Evolutionary conservation across 2,797 vertebrate genomes (phyloP).

Genomic region (Coregonus ussuriensis): DNA sequence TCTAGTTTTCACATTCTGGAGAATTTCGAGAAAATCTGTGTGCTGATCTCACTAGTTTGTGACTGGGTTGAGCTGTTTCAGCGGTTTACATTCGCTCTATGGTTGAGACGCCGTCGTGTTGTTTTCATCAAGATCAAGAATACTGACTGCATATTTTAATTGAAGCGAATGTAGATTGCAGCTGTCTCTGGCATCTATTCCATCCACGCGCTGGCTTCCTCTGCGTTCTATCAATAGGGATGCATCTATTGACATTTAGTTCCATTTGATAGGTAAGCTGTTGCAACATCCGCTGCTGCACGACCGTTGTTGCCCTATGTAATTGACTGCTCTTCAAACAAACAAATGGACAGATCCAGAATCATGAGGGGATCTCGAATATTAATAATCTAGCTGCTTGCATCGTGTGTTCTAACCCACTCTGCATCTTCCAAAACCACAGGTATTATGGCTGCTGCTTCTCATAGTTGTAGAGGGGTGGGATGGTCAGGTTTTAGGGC

Average conservation of each 20-base stretch:
- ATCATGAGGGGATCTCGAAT: background rate
- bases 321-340: background rate
- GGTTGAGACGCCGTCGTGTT: background rate
- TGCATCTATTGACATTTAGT: background rate
- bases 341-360: background rate
- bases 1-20: background rate
- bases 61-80: background rate
- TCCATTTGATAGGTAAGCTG: background rate
- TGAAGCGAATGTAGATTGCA: background rate
- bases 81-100: background rate
- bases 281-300: background rate
- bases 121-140: background rate
- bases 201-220: background rate
- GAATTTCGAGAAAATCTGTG: background rate
- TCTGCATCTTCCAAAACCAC: background rate
- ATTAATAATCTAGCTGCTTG: background rate
- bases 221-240: background rate
- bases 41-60: background rate
- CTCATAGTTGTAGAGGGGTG: background rate
- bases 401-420: background rate
- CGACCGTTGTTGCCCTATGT: background rate
- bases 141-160: background rate
- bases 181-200: conserved; percentile 2
- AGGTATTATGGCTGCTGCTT: background rate
- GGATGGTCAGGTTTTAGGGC: background rate